These are phyloP conservation scores for Phaenicophaeus curvirostris DNA, from an alignment of 2,797 vertebrate genomes.

Conservation along the genomic window DNA sequence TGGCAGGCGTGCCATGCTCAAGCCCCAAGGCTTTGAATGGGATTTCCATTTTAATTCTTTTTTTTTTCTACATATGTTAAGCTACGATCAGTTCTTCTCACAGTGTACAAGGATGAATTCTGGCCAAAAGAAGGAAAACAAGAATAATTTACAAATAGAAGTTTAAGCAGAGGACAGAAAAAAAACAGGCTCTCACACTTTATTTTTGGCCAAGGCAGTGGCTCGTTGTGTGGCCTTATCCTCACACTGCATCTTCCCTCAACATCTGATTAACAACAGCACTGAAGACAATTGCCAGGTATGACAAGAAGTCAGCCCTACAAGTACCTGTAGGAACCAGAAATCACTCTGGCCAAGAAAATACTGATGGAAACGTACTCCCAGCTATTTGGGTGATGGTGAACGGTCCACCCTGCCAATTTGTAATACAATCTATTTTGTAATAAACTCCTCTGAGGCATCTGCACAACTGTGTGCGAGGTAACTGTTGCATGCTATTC, in stretches of 20 bases:
- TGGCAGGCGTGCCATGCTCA: background rate
- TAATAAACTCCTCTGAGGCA: conserved; percentile 11
- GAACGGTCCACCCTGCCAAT: background rate
- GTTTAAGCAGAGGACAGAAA: background rate
- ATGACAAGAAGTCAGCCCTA: background rate
- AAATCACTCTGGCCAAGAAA: background rate
- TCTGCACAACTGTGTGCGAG: conserved; percentile 50
- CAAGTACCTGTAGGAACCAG: background rate
- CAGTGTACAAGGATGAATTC: background rate
- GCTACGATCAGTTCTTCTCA: fast-evolving
- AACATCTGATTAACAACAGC: background rate
- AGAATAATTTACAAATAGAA: background rate
- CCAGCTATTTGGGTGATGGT: conserved; percentile 41
- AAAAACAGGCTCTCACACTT: background rate
- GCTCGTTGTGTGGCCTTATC: background rate
- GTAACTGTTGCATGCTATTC: conserved; percentile 41
- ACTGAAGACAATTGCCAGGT: background rate
- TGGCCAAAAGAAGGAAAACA: background rate
- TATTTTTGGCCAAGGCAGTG: background rate
- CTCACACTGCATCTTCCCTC: background rate
- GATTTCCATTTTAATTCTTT: conserved; percentile 33
- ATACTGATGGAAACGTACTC: fast-evolving
- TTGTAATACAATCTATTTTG: background rate
- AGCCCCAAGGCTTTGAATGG: conserved; percentile 28
- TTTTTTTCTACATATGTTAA: background rate